Base-by-base conservation (phyloP, 2,113 vertebrate genomes). In the Sterrhoptilus dennistouni region DNA sequence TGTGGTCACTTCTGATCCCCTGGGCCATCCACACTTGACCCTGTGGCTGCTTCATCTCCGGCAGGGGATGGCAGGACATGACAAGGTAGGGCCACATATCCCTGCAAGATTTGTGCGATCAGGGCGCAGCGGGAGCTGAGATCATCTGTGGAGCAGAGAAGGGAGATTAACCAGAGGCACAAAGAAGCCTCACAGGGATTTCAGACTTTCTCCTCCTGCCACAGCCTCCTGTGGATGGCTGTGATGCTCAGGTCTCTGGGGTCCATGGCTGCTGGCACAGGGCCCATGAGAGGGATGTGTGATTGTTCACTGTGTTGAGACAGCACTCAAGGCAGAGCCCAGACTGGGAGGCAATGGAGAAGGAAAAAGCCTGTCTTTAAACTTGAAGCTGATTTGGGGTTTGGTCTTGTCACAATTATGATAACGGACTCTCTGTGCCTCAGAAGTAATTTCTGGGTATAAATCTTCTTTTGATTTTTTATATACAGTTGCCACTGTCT, bases 121-220 rank as follows among this genome's bases (percentile, higher is more conserved):
- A 42, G 83, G 80, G 75, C 1, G 0, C 86, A 90, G 82, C 0
- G 0, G 82, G 82, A 90, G 95, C 77, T 85, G 78, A 89, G 87
- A 70, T 82, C 44, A 76, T 91, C 90, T 38, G 52, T 28, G 65
- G 61, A 75, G 36, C 70, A 76, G 78, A 69, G 57, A 68, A 79
- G 38, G 78, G 76, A 91, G 92, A 95, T 91, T 72, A 96, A 63
- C 79, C 0, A 0, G 45, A 69, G 66, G 38, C 77, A 81, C 81
- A 82, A 74, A 82, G 90, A 69, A 91, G 33, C 20, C 38, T 40
- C 87, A 53, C 17, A 38, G 83, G 91, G 90, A 91, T 92, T 83
- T 95, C 29, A 78, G 90, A 89, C 56, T 87, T 94, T 94, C 84
- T 93, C 64, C 33, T 91, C 60, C 38, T 68, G 56, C 35, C 27